These are phyloP conservation scores for Mormyrus lacerda DNA, from an alignment of 2,113 vertebrate species.

Conservation along the genomic window DNA sequence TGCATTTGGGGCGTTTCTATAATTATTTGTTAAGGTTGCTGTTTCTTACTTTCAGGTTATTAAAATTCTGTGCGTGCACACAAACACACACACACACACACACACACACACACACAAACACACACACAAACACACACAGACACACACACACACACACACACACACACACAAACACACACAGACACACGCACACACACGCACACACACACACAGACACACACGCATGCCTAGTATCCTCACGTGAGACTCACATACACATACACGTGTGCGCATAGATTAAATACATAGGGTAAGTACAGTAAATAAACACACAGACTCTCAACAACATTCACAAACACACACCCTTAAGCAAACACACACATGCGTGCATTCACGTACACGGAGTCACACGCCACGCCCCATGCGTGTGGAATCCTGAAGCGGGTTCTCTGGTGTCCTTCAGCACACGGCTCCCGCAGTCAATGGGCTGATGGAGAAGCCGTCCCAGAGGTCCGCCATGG, in stretches of 20 bases:
- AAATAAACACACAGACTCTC: slow-evolving; percentile 5
- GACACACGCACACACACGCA: neutral
- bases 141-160: neutral
- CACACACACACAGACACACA: slow-evolving; percentile 7
- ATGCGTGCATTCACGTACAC: neutral
- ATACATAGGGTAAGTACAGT: neutral
- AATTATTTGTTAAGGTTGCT: slow-evolving; percentile 29
- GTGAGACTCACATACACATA: neutral
- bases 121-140: slow-evolving; percentile 5
- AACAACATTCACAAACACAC: slow-evolving; percentile 10
- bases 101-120: neutral
- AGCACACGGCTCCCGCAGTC: slow-evolving; percentile 66
- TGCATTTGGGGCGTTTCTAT: slow-evolving; percentile 34
- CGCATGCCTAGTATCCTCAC: neutral
- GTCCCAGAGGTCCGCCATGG: slow-evolving; percentile 65
- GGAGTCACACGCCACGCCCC: slow-evolving; percentile 17
- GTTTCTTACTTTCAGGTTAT: slow-evolving; percentile 39
- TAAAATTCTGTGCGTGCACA: slow-evolving; percentile 22
- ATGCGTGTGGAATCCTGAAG: slow-evolving; percentile 55
- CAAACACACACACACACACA: slow-evolving; percentile 18
- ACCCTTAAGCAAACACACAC: neutral
- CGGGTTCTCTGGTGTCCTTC: slow-evolving; percentile 49
- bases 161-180: neutral
- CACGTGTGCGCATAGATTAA: slow-evolving; percentile 14
- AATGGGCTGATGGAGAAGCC: slow-evolving; percentile 66